These are phyloP conservation scores for Cnemophilus loriae DNA, from an alignment of 2,113 vertebrate genomes.

Conservation along the genomic window DNA sequence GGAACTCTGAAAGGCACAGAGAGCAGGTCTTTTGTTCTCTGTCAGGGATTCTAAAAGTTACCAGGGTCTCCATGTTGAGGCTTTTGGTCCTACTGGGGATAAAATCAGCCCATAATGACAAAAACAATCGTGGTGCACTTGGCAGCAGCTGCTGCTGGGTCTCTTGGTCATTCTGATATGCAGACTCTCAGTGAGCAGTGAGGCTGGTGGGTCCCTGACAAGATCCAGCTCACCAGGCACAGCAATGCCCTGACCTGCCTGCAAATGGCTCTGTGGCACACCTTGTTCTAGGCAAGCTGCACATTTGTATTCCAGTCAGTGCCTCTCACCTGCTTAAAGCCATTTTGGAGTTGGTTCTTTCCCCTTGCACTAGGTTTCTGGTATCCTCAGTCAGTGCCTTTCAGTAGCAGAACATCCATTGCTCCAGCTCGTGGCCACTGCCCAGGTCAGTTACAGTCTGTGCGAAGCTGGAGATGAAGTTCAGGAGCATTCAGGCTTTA, in stretches of 20 bases:
- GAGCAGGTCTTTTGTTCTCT: background rate
- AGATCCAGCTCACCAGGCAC: background rate
- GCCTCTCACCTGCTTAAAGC: background rate
- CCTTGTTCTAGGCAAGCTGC: background rate
- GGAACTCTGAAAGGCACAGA: fast-evolving
- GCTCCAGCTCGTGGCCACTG: fast-evolving
- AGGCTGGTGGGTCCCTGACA: background rate
- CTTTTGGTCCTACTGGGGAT: background rate
- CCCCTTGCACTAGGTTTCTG: background rate
- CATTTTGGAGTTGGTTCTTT: background rate
- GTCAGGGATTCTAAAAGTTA: background rate
- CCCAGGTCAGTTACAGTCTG: background rate
- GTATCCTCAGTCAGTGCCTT: background rate
- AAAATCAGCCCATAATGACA: background rate
- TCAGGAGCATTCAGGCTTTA: background rate
- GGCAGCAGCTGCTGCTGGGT: background rate
- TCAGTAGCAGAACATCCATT: background rate
- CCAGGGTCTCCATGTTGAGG: background rate
- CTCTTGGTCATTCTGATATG: background rate
- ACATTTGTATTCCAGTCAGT: background rate
- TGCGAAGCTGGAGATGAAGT: background rate
- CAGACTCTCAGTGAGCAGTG: background rate
- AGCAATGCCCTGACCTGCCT: background rate
- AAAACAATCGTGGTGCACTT: background rate
- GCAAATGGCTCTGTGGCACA: background rate